These are phyloP conservation scores for Crotalus horridus DNA, from an alignment of 2,113 vertebrate genomes.

Conservation along the genomic window DNA sequence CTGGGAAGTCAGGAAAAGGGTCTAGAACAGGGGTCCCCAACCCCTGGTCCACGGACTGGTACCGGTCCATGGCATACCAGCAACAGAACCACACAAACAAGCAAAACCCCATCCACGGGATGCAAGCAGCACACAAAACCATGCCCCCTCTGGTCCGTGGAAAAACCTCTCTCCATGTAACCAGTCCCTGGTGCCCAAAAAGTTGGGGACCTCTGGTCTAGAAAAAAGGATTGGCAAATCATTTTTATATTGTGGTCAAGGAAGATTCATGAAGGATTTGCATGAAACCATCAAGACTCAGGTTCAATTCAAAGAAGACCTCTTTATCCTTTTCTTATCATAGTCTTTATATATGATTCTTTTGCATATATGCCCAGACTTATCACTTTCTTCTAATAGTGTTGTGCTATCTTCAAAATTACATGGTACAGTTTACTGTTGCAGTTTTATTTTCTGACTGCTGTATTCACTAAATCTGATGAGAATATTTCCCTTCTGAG, in stretches of 20 bases:
- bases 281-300: neutral
- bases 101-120: no score
- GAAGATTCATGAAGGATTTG: neutral
- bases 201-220: neutral
- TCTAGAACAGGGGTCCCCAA: no score
- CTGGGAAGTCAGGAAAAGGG: neutral
- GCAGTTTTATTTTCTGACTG: neutral
- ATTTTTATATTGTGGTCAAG: neutral
- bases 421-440: neutral
- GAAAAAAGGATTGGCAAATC: neutral
- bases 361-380: neutral
- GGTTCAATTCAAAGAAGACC: neutral
- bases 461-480: neutral
- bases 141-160: no score
- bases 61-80: no score
- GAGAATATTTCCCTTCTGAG: neutral
- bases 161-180: no score
- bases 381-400: neutral
- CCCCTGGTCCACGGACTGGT: no score
- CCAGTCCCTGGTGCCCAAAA: no score
- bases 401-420: neutral
- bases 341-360: neutral
- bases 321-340: neutral
- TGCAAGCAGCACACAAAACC: no score
- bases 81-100: no score